These are phyloP conservation scores for Fabriciana adippe DNA, from an alignment of 2,888 invertebrate species.

Conservation along the genomic window DNA sequence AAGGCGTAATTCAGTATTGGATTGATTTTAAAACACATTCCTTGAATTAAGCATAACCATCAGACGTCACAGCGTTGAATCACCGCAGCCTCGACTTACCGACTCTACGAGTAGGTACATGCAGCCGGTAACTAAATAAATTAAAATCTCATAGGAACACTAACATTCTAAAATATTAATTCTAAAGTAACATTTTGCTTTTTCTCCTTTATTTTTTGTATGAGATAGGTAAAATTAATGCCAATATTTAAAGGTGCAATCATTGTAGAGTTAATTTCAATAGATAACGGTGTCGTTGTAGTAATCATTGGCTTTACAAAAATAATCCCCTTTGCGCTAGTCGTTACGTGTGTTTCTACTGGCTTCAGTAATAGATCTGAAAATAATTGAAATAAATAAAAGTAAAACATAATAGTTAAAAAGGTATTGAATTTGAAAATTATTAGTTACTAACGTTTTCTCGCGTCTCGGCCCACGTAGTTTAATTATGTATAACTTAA, in stretches of 20 bases:
- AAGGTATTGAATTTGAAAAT: too few species aligned
- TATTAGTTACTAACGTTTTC: too few species aligned
- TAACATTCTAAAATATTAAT: slow-evolving; percentile 44
- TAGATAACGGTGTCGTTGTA: not conserved
- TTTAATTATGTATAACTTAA: too few species aligned
- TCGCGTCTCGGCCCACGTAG: too few species aligned
- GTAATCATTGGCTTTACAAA: not conserved
- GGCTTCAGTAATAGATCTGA: slow-evolving; percentile 17
- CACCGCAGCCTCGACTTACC: too few species aligned
- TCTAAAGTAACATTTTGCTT: slow-evolving; percentile 55
- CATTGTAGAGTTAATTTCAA: slow-evolving; percentile 26
- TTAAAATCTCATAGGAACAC: not conserved
- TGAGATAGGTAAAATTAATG: slow-evolving; percentile 44
- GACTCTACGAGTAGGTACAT: too few species aligned
- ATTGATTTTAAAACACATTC: too few species aligned
- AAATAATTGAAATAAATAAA: not conserved
- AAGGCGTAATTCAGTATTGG: too few species aligned
- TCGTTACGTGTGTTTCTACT: slow-evolving; percentile 1
- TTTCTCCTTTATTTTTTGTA: slow-evolving; percentile 48
- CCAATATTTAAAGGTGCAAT: slow-evolving; percentile 31
- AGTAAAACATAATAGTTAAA: too few species aligned
- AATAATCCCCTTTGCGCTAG: not conserved
- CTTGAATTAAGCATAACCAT: too few species aligned
- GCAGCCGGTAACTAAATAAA: too few species aligned
- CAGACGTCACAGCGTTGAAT: too few species aligned